These are phyloP conservation scores for Caenorhabditis japonica DNA, from an alignment of 2,888 invertebrate genomes.

Conservation along the genomic window DNA sequence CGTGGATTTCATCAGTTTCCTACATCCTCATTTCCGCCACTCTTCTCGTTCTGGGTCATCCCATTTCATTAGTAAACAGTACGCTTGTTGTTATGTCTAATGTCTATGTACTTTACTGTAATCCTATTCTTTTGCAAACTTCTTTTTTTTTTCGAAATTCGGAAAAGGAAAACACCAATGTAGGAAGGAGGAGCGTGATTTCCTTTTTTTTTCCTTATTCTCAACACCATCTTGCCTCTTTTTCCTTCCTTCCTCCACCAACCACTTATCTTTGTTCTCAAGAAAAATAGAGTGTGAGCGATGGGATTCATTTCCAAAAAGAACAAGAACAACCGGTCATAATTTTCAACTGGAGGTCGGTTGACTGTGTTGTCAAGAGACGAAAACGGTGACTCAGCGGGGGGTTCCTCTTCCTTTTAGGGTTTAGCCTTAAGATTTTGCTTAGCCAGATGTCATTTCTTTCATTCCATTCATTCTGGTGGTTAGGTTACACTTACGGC, in stretches of 20 bases:
- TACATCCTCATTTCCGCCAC: constrained; percentile 18
- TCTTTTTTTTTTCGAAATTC: constrained; percentile 8
- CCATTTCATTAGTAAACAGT: constrained; percentile 52
- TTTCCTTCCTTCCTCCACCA: too few relatives aligned
- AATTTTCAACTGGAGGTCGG: constrained; percentile 47
- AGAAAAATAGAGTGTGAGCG: constrained; percentile 29
- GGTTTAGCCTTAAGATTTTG: constrained; percentile 25
- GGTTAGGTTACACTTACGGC: constrained; percentile 15
- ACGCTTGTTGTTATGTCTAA: constrained; percentile 49
- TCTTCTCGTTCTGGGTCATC: constrained; percentile 48
- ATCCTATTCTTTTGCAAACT: constrained; percentile 44
- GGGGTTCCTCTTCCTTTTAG: constrained; percentile 29
- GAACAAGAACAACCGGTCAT: constrained; percentile 33
- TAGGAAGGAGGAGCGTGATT: constrained; percentile 44
- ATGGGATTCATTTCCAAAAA: constrained; percentile 36
- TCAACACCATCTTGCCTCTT: too few relatives aligned
- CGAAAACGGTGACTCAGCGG: constrained; percentile 50
- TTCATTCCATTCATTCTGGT: constrained; percentile 29
- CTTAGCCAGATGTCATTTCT: constrained; percentile 50
- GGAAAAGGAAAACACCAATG: constrained; percentile 25
- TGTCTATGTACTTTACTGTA: constrained; percentile 52
- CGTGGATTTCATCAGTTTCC: background rate
- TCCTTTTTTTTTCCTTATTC: constrained; percentile 9
- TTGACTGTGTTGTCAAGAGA: constrained; percentile 49
- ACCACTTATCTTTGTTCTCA: constrained; percentile 37